Conservation (phyloP, 92 coral and sea anemone species). For the Bergia puertoricense region DNA sequence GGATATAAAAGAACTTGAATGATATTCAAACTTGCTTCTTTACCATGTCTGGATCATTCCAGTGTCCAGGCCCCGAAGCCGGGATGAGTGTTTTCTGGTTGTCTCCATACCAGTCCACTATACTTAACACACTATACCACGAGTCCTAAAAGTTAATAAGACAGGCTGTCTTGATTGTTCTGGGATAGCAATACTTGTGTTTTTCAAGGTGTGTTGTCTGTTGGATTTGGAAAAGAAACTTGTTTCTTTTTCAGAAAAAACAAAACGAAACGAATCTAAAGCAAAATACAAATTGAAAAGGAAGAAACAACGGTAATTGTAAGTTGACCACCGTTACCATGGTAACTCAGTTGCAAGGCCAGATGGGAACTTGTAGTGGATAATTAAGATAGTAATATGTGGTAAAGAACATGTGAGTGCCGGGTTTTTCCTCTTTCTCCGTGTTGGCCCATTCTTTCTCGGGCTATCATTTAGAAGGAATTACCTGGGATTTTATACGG, state of each 20-base stretch:
- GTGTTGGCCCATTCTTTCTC: no score
- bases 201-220: background rate
- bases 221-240: background rate
- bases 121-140: constrained; percentile 73
- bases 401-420: no score
- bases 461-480: no score
- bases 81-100: constrained; percentile 79
- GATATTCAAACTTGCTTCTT: background rate
- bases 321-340: no score
- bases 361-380: no score
- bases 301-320: no score
- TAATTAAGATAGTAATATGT: no score
- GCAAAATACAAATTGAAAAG: background rate
- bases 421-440: no score
- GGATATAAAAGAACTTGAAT: no score
- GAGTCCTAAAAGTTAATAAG: constrained; percentile 64
- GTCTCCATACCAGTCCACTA: constrained; percentile 81
- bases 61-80: constrained; percentile 94
- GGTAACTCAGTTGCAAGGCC: no score
- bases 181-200: background rate
- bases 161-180: background rate
- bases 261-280: background rate
- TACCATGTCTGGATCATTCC: constrained; percentile 99
- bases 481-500: no score
- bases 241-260: no score